phyloP scores from a whole-genome alignment of 2,113 vertebrate species.

The Limanda limanda region DNA sequence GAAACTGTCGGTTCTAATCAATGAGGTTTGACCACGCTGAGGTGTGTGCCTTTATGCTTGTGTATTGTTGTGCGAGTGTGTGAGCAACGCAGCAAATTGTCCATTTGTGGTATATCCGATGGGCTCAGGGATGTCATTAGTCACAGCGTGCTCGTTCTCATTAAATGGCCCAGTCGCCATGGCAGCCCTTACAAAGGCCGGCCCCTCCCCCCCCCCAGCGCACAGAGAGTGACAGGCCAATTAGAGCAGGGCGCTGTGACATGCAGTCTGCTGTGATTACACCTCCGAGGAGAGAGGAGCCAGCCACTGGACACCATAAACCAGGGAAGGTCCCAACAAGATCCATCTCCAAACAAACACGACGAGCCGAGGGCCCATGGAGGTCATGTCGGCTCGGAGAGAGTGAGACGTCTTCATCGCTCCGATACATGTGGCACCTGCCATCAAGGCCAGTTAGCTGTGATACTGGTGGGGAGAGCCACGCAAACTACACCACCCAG shows the following conservation, averaged over 20 bases:
- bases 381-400: conserved; percentile 54
- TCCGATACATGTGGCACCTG: conserved; percentile 64
- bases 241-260: conserved; percentile 81
- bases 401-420: conserved; percentile 43
- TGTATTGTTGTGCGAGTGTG: conserved; percentile 65
- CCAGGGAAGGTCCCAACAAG: conserved; percentile 55
- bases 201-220: conserved; percentile 60
- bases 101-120: conserved; percentile 81
- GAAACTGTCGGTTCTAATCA: conserved; percentile 48
- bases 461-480: conserved; percentile 16
- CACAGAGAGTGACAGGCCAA: conserved; percentile 82
- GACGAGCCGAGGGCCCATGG: conserved; percentile 42
- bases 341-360: conserved; percentile 62
- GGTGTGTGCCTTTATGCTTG: conserved; percentile 62
- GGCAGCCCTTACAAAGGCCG: conserved; percentile 81
- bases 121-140: conserved; percentile 84
- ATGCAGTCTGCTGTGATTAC: conserved; percentile 80
- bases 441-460: conserved; percentile 48
- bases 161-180: conserved; percentile 83
- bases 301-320: conserved; percentile 49
- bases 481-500: conserved; percentile 59
- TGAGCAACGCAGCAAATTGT: conserved; percentile 80
- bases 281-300: conserved; percentile 66
- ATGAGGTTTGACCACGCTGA: conserved; percentile 60
- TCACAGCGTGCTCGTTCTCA: conserved; percentile 82